Conservation (phyloP, 1,140 invertebrate species). For the Melipona quadrifasciata region DNA sequence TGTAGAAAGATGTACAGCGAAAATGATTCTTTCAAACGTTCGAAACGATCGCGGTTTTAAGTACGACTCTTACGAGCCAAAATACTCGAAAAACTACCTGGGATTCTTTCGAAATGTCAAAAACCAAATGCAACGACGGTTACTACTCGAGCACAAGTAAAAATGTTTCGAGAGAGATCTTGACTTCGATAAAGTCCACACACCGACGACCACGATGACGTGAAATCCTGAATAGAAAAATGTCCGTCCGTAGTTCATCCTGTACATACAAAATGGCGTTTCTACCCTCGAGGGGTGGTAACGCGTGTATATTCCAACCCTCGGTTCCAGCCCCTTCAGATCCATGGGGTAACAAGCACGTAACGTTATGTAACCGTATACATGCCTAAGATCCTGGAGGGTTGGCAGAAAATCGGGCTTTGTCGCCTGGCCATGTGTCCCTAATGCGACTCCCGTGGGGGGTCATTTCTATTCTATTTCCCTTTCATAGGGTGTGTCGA, state of each 20-base stretch:
- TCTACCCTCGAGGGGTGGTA: conserved; percentile 68
- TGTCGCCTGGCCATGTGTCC: conserved; percentile 81
- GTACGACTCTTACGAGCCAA: not conserved
- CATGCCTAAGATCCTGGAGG: conserved; percentile 76
- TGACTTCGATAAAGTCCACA: conserved; percentile 50
- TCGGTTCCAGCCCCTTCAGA: conserved; percentile 69
- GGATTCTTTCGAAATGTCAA: no score
- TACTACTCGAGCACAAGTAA: not conserved
- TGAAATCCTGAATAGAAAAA: conserved; percentile 51
- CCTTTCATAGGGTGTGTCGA: conserved; percentile 77
- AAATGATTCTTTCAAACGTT: not conserved
- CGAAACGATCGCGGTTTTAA: not conserved
- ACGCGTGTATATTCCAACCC: conserved; percentile 71
- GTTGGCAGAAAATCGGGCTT: conserved; percentile 75
- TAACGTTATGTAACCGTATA: conserved; percentile 81
- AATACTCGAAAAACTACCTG: not conserved
- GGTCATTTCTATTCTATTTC: conserved; percentile 83
- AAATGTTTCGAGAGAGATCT: conserved; percentile 27
- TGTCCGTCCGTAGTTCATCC: conserved; percentile 48
- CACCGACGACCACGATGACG: conserved; percentile 24
- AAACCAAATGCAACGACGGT: not conserved
- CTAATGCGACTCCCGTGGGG: conserved; percentile 81
- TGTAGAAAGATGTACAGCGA: not conserved
- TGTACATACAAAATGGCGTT: conserved; percentile 74
- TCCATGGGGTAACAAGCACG: conserved; percentile 62